phyloP scores from a whole-genome alignment of 2,888 invertebrate species.

The Nomada fabriciana region DNA sequence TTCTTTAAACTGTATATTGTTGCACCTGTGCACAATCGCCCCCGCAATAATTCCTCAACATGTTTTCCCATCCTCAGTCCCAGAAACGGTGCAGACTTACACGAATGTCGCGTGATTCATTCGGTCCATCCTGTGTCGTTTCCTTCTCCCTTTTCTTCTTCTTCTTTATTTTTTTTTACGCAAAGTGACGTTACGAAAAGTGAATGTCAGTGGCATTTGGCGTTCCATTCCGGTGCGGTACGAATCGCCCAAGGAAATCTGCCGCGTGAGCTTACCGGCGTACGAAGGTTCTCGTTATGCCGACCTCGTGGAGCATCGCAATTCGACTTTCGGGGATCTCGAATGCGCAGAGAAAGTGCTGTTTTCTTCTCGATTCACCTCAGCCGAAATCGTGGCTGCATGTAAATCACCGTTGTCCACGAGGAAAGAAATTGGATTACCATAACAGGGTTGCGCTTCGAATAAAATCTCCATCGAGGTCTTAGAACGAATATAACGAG shows the following conservation, averaged over 20 bases:
- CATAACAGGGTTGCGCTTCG: neutral
- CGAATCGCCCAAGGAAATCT: constrained; percentile 44
- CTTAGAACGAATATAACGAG: neutral
- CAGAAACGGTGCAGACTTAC: neutral
- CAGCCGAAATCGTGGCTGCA: constrained; percentile 19
- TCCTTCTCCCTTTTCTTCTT: neutral
- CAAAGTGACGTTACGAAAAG: constrained; percentile 14
- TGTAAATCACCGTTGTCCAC: constrained; percentile 8
- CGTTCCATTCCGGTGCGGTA: constrained; percentile 16
- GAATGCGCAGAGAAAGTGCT: constrained; percentile 53
- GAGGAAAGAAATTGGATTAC: constrained; percentile 11
- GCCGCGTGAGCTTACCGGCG: constrained; percentile 23
- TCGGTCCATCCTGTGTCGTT: neutral
- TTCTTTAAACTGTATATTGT: neutral
- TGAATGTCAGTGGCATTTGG: constrained; percentile 39
- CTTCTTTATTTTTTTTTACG: neutral
- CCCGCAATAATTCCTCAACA: neutral
- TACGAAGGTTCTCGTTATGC: constrained; percentile 13
- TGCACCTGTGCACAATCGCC: neutral
- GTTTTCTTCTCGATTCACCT: constrained; percentile 30
- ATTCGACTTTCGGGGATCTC: constrained; percentile 44
- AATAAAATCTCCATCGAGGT: neutral
- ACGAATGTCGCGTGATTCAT: constrained; percentile 3
- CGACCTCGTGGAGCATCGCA: constrained; percentile 49
- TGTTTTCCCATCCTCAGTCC: neutral